A percentile compares a stretch with the other conserved stretches of the same genome.
Conservation (phyloP, 2,113 vertebrate species). For the Enhydra lutris region DNA sequence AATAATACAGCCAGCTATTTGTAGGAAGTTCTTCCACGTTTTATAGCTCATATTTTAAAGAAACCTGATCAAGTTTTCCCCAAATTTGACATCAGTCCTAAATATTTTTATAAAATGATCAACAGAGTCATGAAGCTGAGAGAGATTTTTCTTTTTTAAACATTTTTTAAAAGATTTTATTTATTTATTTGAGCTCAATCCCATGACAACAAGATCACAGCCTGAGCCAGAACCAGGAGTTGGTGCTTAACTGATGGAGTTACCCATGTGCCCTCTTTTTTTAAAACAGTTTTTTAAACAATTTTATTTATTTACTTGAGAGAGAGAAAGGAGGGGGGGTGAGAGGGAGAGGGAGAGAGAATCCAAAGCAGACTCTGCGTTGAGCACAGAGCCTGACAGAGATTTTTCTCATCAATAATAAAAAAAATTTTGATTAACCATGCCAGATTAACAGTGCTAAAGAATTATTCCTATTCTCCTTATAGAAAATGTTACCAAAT, state of each 20-base stretch:
- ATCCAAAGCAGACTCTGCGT: not conserved
- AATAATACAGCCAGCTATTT: not conserved
- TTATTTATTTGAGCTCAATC: not conserved
- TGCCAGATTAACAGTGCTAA: not conserved
- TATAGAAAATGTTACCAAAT: not conserved
- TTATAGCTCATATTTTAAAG: slow-evolving; percentile 1
- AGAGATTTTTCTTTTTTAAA: not conserved
- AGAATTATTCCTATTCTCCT: not conserved
- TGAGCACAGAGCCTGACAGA: not conserved
- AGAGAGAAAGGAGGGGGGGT: not conserved
- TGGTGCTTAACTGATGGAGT: not conserved
- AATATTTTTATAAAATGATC: not conserved
- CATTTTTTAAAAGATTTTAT: not conserved
- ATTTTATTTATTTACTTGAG: not conserved
- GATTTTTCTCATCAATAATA: not conserved
- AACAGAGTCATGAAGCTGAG: not conserved
- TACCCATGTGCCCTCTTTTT: not conserved
- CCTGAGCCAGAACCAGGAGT: not conserved
- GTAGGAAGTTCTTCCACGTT: not conserved
- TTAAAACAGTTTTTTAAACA: not conserved
- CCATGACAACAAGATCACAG: not conserved
- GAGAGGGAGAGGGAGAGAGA: not conserved
- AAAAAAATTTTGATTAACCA: not conserved
- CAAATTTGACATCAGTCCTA: not conserved
- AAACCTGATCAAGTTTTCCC: not conserved